These are phyloP conservation scores for Bradysia coprophila DNA, from an alignment of 1,140 invertebrate genomes.

Conservation along the genomic window DNA sequence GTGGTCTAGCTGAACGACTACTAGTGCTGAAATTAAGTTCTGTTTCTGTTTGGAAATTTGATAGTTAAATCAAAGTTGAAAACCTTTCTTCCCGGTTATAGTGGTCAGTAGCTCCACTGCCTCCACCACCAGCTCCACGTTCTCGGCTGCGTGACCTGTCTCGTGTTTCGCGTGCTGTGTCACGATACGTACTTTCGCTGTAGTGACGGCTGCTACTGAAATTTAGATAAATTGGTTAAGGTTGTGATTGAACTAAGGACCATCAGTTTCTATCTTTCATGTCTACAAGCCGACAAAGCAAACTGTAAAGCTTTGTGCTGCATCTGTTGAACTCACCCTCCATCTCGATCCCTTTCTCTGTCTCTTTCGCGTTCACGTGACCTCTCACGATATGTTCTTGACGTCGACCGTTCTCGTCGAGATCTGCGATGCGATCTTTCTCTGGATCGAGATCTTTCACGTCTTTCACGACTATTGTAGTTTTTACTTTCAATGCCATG, in stretches of 20 bases:
- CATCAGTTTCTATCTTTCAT: neutral
- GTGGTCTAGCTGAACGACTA: constrained; percentile 34
- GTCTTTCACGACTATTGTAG: constrained; percentile 26
- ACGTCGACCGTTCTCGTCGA: constrained; percentile 60
- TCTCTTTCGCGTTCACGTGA: constrained; percentile 48
- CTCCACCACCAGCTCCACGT: constrained; percentile 31
- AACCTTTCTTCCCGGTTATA: constrained; percentile 55
- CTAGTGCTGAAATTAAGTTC: constrained; percentile 12
- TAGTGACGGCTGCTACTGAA: neutral
- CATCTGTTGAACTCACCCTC: constrained; percentile 1
- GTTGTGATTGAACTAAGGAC: neutral
- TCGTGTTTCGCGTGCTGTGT: constrained; percentile 22
- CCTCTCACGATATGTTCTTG: constrained; percentile 43
- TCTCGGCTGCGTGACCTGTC: constrained; percentile 34
- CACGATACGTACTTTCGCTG: constrained; percentile 12
- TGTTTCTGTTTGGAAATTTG: constrained; percentile 9
- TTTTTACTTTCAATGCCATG: constrained; percentile 37
- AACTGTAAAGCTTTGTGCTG: too few species aligned
- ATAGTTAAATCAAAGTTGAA: constrained; percentile 2
- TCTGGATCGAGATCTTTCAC: constrained; percentile 45
- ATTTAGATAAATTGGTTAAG: neutral
- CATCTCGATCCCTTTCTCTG: constrained; percentile 30
- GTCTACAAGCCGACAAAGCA: too few species aligned
- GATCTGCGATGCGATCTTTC: constrained; percentile 50
- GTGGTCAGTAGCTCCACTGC: too few species aligned